Conservation (phyloP, 1,140 invertebrate genomes). For the Drusus annulatus region DNA sequence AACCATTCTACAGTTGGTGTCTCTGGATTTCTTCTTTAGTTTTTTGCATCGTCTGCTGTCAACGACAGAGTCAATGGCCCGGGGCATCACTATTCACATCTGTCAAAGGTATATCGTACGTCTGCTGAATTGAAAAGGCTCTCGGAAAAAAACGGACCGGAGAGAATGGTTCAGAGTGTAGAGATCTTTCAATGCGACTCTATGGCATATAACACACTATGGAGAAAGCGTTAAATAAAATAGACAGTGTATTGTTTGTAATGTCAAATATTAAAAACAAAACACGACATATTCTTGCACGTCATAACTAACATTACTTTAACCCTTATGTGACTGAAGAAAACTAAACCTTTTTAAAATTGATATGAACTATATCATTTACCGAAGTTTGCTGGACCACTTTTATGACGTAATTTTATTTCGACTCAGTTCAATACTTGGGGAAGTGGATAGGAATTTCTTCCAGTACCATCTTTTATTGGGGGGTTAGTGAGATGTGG, state of each 20-base stretch:
- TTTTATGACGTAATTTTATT: too few species aligned
- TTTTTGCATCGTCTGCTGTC: slow-evolving; percentile 25
- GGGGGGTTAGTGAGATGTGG: too few species aligned
- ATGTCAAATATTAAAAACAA: not conserved
- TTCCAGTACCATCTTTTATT: too few species aligned
- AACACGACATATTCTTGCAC: too few species aligned
- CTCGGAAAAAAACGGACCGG: not conserved
- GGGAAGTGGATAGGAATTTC: too few species aligned
- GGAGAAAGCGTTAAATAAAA: too few species aligned
- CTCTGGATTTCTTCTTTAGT: not conserved
- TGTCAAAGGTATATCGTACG: slow-evolving; percentile 20
- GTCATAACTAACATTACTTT: too few species aligned
- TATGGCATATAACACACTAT: not conserved
- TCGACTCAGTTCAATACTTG: too few species aligned
- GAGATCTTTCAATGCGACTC: slow-evolving; percentile 20
- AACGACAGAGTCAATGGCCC: slow-evolving; percentile 20
- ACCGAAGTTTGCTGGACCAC: too few species aligned
- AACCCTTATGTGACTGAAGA: too few species aligned
- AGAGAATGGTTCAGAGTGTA: slow-evolving; percentile 26
- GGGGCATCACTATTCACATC: slow-evolving; percentile 11
- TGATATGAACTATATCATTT: too few species aligned
- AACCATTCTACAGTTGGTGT: not conserved
- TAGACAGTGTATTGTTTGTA: not conserved
- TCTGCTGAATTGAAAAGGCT: slow-evolving; percentile 27
- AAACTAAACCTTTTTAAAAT: too few species aligned